Evolutionary conservation across 2,113 vertebrate genomes (phyloP).

Genomic region (Actenoides hombroni): DNA sequence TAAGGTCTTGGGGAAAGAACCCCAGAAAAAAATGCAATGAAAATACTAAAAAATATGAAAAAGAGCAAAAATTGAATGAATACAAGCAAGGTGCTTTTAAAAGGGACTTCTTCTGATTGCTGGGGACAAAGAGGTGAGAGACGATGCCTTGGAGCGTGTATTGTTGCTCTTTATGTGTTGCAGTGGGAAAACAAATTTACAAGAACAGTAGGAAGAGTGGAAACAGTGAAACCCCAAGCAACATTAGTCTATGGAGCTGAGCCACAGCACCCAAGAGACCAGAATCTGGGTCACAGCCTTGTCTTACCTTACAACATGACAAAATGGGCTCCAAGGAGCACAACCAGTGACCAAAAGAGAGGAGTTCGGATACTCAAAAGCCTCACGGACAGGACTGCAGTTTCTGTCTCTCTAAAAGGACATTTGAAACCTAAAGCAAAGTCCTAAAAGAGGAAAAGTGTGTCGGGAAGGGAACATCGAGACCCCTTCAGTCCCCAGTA

Average conservation of each 20-base stretch:
- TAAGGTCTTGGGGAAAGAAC: not conserved
- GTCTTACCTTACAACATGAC: constrained; percentile 54
- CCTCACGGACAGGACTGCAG: not conserved
- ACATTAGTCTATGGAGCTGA: constrained; percentile 56
- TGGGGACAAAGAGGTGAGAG: constrained; percentile 30
- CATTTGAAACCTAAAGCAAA: constrained; percentile 6
- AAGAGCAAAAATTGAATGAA: not conserved
- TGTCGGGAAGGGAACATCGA: not conserved
- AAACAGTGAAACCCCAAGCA: constrained; percentile 60
- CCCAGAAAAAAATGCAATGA: not conserved
- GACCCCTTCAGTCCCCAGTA: not conserved
- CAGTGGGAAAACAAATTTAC: constrained; percentile 62
- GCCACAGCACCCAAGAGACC: constrained; percentile 61
- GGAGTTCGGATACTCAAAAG: not conserved
- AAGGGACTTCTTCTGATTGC: not conserved
- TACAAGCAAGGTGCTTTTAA: not conserved
- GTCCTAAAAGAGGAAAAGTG: not conserved
- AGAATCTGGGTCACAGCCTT: constrained; percentile 65
- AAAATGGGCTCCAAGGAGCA: not conserved
- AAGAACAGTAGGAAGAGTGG: constrained; percentile 58
- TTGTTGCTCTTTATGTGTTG: constrained; percentile 64
- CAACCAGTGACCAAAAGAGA: constrained; percentile 41
- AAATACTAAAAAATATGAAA: not conserved
- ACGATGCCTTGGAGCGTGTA: constrained; percentile 20
- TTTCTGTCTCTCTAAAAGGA: not conserved